Base-by-base conservation (phyloP, 1,140 invertebrate species). In the Diprion similis region DNA sequence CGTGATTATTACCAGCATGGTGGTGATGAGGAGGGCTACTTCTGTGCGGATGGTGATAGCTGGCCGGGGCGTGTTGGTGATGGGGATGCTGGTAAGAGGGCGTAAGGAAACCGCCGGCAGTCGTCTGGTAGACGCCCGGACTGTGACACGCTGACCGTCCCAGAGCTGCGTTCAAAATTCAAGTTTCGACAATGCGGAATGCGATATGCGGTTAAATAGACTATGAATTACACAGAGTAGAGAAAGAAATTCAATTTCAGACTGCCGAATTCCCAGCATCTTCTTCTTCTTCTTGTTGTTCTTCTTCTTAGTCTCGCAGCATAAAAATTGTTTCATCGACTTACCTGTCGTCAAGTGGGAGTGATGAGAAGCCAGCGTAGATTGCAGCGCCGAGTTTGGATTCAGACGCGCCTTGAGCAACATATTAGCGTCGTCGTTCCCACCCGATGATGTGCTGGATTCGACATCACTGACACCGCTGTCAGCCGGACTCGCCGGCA, bases 391-490 rank as follows among this genome's bases (percentile, higher is more conserved):
- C 73, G 86, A 85, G 81, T 85, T 89, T 73, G 89, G 89, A 81
- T 92, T 94, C 73, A 94, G 90, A 83, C 95, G 92, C 78, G 95
- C 93, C 89, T 95, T 94, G 83, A 96, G 90, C 86, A 97, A 95
- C 83, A 97, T 95, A 83, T 95, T 95, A 77, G 94, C 95, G 72
- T 95, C 92, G 87, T 92, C 90, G 82, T 90, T 92, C 82, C 94
- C 93, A 59, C 97, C 97, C 74, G 95, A 96, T 80, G 95, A 97
- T 72, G 87, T 88, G 77, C 95, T 97, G 80, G 95, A 97, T 88
- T 99, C 97, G 77, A 98, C 96, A 88, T 99, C 97, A 65, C 96
- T 98, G 15, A 98, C 97, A 73, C 98, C 97, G 81, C 96, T 98
- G 90, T 99, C 97, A 13, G 97, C 97, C 72, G 98, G 97, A 88